phyloP scores from a whole-genome alignment of 2,113 vertebrate species.

The Bettongia penicillata region DNA sequence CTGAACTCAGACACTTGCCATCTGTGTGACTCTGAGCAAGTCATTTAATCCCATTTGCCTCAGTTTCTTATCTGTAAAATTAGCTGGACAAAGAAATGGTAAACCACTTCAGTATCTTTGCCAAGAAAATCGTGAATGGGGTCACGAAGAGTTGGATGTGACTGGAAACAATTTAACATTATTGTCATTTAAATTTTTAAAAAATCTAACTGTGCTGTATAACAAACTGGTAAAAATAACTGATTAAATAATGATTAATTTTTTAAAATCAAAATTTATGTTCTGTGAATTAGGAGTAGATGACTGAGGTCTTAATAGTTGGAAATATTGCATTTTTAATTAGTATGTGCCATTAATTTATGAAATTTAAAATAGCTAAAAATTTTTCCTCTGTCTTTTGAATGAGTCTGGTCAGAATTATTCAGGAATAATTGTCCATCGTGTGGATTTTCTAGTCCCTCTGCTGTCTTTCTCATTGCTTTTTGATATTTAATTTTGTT shows the following conservation, averaged over 20 bases:
- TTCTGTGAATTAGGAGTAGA: slow-evolving; percentile 30
- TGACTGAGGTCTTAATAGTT: slow-evolving; percentile 17
- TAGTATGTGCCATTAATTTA: background rate
- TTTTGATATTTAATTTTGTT: background rate
- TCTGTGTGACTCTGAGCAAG: background rate
- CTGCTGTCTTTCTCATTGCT: background rate
- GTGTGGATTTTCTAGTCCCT: background rate
- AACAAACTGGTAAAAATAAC: slow-evolving; percentile 2
- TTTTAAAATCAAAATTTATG: slow-evolving; percentile 47
- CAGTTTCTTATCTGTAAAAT: background rate
- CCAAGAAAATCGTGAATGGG: background rate
- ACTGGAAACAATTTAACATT: background rate
- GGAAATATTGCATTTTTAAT: slow-evolving; percentile 23
- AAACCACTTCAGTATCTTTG: background rate
- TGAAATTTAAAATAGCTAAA: slow-evolving; percentile 37
- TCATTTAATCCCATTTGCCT: background rate
- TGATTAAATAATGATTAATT: slow-evolving; percentile 48
- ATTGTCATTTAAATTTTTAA: background rate
- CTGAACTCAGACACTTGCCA: background rate
- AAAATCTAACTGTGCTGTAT: background rate
- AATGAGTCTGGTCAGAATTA: background rate
- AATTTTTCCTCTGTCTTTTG: slow-evolving; percentile 27
- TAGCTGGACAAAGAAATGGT: background rate
- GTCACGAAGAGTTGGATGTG: too few relatives aligned
- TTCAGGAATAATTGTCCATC: background rate